These are phyloP conservation scores for Leptodactylus fuscus DNA, from an alignment of 2,113 vertebrate species.

Conservation along the genomic window DNA sequence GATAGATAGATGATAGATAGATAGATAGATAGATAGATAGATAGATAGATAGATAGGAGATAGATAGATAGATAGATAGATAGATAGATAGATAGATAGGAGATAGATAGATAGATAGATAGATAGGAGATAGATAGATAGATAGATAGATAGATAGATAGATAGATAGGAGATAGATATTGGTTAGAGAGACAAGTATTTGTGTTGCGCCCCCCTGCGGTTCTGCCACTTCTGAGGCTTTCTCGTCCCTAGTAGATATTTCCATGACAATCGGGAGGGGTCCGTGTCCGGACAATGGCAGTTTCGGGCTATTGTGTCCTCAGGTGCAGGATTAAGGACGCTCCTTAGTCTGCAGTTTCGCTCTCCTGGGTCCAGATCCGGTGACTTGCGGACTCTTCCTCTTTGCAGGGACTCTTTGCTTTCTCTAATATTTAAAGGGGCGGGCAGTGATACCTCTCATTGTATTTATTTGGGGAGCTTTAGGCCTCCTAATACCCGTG, in stretches of 20 bases:
- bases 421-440: no score
- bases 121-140: neutral
- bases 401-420: no score
- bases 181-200: no score
- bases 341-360: neutral
- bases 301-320: slow-evolving; percentile 32
- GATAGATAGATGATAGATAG: neutral
- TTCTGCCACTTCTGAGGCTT: no score
- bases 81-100: neutral
- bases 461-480: no score
- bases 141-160: neutral
- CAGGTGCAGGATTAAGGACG: neutral
- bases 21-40: slow-evolving; percentile 3
- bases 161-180: no score
- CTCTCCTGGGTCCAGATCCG: no score
- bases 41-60: neutral
- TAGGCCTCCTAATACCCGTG: no score
- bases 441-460: no score
- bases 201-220: no score
- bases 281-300: neutral
- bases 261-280: neutral
- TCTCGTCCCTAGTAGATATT: no score
- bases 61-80: neutral
- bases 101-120: neutral
- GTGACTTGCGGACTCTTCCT: no score